phyloP scores from a whole-genome alignment of 2,113 vertebrate species.

The Notechis scutatus region DNA sequence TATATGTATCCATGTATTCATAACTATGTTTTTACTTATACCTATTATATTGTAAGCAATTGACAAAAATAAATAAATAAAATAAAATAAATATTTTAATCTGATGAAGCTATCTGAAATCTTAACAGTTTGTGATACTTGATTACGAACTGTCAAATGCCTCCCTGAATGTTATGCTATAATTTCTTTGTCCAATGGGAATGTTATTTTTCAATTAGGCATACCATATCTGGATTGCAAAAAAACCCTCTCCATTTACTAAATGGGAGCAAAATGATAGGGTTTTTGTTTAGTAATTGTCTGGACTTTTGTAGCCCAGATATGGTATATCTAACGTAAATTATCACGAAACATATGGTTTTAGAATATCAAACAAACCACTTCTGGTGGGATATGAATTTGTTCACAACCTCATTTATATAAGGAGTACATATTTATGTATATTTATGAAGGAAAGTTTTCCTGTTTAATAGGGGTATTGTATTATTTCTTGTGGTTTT shows the following conservation, averaged over 20 bases:
- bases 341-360: conserved; percentile 6
- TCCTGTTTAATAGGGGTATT: neutral
- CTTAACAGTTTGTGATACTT: neutral
- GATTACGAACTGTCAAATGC: neutral
- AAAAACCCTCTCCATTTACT: neutral
- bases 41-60: no score
- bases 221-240: neutral
- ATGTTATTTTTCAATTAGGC: neutral
- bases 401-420: neutral
- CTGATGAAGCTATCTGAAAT: neutral
- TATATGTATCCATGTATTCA: no score
- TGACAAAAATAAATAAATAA: no score
- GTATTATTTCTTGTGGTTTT: neutral
- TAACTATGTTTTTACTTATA: no score
- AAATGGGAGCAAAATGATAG: neutral
- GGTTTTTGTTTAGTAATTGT: neutral
- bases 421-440: neutral
- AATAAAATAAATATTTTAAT: neutral
- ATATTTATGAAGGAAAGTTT: neutral
- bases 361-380: neutral
- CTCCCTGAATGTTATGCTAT: neutral
- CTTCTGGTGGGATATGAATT: neutral
- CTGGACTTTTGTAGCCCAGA: neutral
- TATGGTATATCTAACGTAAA: neutral
- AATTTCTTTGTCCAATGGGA: neutral